These are phyloP conservation scores for Amblyjoppa fuscipennis DNA, from an alignment of 2,888 invertebrate genomes.

Conservation along the genomic window DNA sequence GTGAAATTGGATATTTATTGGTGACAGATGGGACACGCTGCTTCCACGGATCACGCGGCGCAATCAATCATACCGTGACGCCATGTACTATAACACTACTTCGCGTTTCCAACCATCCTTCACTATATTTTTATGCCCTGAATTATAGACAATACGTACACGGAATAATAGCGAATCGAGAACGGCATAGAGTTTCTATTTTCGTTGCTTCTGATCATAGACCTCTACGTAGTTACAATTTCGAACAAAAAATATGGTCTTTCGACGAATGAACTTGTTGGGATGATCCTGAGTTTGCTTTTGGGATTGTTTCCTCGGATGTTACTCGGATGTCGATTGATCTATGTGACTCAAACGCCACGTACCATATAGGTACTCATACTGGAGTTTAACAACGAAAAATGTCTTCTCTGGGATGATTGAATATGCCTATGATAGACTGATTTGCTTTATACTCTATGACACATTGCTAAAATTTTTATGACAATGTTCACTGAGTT, in stretches of 20 bases:
- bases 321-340: neutral
- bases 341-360: neutral
- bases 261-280: neutral
- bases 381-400: too few species aligned
- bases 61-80: constrained; percentile 83
- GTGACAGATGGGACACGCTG: constrained; percentile 84
- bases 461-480: too few species aligned
- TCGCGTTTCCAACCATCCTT: constrained; percentile 32
- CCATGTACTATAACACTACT: constrained; percentile 58
- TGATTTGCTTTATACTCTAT: too few species aligned
- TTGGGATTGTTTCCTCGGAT: neutral
- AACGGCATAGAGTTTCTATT: constrained; percentile 26
- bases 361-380: too few species aligned
- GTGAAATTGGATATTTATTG: constrained; percentile 85
- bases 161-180: constrained; percentile 52
- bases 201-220: neutral
- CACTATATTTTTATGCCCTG: constrained; percentile 46
- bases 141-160: constrained; percentile 42
- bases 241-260: neutral
- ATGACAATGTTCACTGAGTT: too few species aligned
- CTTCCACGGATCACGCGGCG: constrained; percentile 81
- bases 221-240: neutral
- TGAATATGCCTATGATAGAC: too few species aligned
- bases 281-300: neutral
- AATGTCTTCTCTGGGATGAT: too few species aligned